A percentile compares a stretch with the other conserved stretches of the same genome.
These are phyloP conservation scores for Hemibagrus wyckioides DNA, from an alignment of 2,113 vertebrate species.

Conservation along the genomic window DNA sequence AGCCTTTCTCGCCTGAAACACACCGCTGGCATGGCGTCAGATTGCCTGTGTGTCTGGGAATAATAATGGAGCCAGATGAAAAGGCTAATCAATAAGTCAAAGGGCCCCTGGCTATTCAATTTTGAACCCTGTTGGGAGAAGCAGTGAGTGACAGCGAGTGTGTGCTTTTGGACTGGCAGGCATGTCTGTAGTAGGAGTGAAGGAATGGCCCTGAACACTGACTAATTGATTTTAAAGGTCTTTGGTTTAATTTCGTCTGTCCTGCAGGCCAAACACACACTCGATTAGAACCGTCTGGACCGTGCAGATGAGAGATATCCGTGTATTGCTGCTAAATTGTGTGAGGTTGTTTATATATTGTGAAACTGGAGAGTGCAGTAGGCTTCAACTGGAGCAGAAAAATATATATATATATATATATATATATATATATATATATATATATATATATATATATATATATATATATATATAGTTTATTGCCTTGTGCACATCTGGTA, in stretches of 20 bases:
- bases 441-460: too few species aligned
- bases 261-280: not conserved
- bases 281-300: not conserved
- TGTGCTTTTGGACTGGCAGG: not conserved
- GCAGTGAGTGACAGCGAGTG: conserved; percentile 22
- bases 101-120: conserved; percentile 19
- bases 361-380: not conserved
- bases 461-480: not conserved
- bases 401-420: too few species aligned
- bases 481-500: not conserved
- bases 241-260: not conserved
- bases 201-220: not conserved
- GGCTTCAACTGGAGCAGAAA: too few species aligned
- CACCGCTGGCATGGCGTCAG: not conserved
- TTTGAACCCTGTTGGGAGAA: not conserved
- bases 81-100: conserved; percentile 47
- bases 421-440: too few species aligned
- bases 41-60: conserved; percentile 8
- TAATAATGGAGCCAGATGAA: conserved; percentile 37
- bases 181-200: conserved; percentile 7
- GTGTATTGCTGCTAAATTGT: not conserved
- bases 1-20: not conserved
- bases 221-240: conserved; percentile 22
- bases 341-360: not conserved
- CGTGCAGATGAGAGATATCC: not conserved